phyloP scores from a whole-genome alignment of 2,113 vertebrate species.

The Gasterosteus nipponicus region DNA sequence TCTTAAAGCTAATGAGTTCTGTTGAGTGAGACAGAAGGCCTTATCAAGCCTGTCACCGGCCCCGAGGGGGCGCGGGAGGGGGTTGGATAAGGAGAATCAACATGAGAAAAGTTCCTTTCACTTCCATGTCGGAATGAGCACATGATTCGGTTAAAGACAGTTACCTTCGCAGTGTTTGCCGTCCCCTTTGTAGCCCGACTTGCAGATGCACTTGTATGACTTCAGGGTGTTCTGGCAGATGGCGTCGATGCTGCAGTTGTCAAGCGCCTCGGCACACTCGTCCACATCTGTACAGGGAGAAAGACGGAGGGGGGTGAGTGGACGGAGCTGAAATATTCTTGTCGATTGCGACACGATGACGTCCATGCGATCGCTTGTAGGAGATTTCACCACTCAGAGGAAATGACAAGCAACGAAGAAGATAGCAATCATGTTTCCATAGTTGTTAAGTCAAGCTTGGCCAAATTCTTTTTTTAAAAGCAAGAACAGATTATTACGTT shows the following conservation, averaged over 20 bases:
- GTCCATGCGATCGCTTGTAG: neutral
- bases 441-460: neutral
- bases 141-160: neutral
- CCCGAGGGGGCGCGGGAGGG: conserved; percentile 3
- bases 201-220: conserved; percentile 89
- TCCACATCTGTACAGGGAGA: conserved; percentile 81
- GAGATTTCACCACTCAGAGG: neutral
- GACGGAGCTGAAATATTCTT: conserved; percentile 10
- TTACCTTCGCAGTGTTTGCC: conserved; percentile 99
- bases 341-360: neutral
- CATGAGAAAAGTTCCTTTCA: conserved; percentile 23
- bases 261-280: conserved; percentile 84
- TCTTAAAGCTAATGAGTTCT: conserved; percentile 67
- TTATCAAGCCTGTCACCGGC: conserved; percentile 51
- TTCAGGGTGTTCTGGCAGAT: conserved; percentile 88
- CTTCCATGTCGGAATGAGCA: conserved; percentile 22
- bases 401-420: neutral
- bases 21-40: conserved; percentile 59
- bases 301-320: neutral
- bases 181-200: conserved; percentile 92
- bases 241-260: conserved; percentile 88
- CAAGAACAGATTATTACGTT: conserved; percentile 10
- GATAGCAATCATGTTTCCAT: neutral
- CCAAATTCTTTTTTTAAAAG: neutral
- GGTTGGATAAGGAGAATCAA: conserved; percentile 37